Evolutionary conservation across 2,797 vertebrate genomes (phyloP).

Genomic region (Columba guinea): DNA sequence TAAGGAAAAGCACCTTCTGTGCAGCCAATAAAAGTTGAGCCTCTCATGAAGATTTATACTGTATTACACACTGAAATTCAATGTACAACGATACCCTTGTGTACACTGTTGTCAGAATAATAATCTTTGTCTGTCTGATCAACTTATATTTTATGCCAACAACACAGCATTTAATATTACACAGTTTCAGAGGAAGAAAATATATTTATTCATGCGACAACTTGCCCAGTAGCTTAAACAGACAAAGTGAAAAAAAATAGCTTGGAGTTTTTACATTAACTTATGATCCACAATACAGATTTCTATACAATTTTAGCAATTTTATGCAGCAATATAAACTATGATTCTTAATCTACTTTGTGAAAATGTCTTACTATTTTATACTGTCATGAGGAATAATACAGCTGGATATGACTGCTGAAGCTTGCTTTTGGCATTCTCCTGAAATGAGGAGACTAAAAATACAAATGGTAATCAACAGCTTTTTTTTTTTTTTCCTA

Average conservation of each 20-base stretch:
- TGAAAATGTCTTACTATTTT: constrained; percentile 30
- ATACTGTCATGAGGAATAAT: constrained; percentile 13
- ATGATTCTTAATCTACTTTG: constrained; percentile 50
- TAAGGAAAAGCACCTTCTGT: constrained; percentile 73
- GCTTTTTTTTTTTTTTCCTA: neutral
- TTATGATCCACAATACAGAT: neutral
- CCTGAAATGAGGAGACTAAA: constrained; percentile 13
- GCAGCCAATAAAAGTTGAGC: constrained; percentile 69
- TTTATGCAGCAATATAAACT: constrained; percentile 33
- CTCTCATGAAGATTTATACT: constrained; percentile 71
- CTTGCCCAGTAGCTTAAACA: constrained; percentile 50
- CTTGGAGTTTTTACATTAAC: constrained; percentile 32
- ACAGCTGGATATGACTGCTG: neutral
- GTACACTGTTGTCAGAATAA: constrained; percentile 71
- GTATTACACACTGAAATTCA: constrained; percentile 68
- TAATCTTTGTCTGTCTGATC: constrained; percentile 73
- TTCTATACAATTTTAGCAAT: constrained; percentile 6
- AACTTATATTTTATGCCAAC: constrained; percentile 71
- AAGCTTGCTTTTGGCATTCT: constrained; percentile 31
- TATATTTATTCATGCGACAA: constrained; percentile 54
- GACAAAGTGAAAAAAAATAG: constrained; percentile 27
- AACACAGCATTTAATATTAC: constrained; percentile 66
- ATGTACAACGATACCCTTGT: constrained; percentile 60
- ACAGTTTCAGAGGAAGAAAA: constrained; percentile 55
- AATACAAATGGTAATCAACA: constrained; percentile 34